Evolutionary conservation across 53 echinoderm and acorn worm genomes (phyloP).

Genomic region (Henricia sp.): DNA sequence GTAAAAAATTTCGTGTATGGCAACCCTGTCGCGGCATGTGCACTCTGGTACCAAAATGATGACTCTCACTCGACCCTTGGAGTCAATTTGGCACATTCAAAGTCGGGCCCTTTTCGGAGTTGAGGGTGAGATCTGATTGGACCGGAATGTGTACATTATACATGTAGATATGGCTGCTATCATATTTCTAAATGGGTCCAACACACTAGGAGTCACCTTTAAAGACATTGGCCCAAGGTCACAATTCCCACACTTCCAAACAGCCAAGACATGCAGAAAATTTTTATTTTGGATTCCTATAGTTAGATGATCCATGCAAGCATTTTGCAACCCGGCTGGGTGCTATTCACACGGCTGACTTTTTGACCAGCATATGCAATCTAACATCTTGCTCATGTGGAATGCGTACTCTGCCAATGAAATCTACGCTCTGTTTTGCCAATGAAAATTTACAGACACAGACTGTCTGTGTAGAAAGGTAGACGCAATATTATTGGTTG

Average conservation of each 20-base stretch:
- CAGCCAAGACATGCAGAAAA: no score
- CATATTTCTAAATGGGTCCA: not conserved
- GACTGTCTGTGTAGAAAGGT: no score
- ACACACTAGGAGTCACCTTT: not conserved
- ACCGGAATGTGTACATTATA: not conserved
- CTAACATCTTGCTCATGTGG: no score
- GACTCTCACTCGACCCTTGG: not conserved
- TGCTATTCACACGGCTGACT: no score
- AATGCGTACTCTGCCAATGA: no score
- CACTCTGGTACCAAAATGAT: no score
- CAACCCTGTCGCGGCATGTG: no score
- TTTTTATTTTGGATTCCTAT: constrained; percentile 21
- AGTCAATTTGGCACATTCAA: not conserved
- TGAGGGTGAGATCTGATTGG: not conserved
- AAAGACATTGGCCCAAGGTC: not conserved
- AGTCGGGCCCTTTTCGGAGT: not conserved
- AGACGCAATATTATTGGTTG: no score
- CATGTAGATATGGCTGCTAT: not conserved
- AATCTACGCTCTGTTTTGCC: no score
- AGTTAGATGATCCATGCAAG: not conserved
- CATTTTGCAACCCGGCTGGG: not conserved
- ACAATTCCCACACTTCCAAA: not conserved
- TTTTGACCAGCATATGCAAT: no score
- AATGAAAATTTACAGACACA: no score
- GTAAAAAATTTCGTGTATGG: no score